Percentiles rank a stretch among this genome's conserved stretches.
These are phyloP conservation scores for Cydia fagiglandana DNA, from an alignment of 1,140 invertebrate species.

Conservation along the genomic window DNA sequence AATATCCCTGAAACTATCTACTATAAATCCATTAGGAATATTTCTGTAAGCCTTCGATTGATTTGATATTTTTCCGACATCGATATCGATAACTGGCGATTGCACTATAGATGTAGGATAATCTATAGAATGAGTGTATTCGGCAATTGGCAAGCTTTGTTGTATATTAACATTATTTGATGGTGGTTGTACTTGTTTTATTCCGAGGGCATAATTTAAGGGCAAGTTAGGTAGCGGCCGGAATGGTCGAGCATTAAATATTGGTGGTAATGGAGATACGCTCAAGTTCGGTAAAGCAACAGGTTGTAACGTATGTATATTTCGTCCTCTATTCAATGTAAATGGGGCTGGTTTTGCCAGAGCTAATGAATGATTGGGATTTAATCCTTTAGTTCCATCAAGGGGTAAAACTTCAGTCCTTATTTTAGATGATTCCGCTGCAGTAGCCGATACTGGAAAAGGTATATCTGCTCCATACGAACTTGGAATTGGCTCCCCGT, in stretches of 20 bases:
- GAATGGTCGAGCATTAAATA: conserved; percentile 81
- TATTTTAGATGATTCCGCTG: conserved; percentile 66
- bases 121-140: conserved; percentile 83
- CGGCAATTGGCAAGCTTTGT: conserved; percentile 81
- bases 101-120: conserved; percentile 83
- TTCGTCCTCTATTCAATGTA: conserved; percentile 65
- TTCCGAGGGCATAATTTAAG: conserved; percentile 45
- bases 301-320: conserved; percentile 74
- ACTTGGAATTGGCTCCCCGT: conserved; percentile 66
- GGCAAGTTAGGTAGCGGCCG: conserved; percentile 50
- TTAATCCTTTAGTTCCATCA: conserved; percentile 38
- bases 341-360: conserved; percentile 70
- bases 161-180: conserved; percentile 76
- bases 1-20: conserved; percentile 63
- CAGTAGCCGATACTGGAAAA: conserved; percentile 60
- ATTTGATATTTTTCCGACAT: conserved; percentile 56
- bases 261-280: conserved; percentile 78
- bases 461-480: conserved; percentile 57
- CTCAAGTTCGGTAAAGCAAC: conserved; percentile 80
- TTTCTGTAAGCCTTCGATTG: conserved; percentile 66
- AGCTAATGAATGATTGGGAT: conserved; percentile 55
- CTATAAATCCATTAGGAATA: conserved; percentile 58
- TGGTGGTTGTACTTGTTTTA: conserved; percentile 50
- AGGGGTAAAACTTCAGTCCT: conserved; percentile 62
- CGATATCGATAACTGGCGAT: conserved; percentile 82